These are phyloP conservation scores for Periplaneta americana DNA, from an alignment of 1,140 invertebrate species.

Conservation along the genomic window DNA sequence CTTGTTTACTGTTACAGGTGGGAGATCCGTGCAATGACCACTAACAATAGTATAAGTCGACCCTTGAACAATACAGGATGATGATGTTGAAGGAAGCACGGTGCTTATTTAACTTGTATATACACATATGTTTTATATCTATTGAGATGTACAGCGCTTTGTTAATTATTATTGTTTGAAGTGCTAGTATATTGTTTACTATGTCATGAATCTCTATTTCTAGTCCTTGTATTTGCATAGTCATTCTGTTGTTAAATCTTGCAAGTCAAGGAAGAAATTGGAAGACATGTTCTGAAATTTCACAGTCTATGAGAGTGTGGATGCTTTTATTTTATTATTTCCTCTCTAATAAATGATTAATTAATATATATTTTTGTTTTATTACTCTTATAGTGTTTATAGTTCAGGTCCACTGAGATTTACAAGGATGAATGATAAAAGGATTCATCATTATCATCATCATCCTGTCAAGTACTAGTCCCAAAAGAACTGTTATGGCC, in stretches of 20 bases:
- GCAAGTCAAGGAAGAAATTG: background rate
- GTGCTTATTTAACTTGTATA: no score
- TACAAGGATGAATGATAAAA: no score
- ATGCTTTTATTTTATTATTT: no score
- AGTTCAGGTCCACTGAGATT: no score
- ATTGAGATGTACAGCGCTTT: background rate
- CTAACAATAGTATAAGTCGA: constrained; percentile 31
- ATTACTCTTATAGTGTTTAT: no score
- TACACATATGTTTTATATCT: no score
- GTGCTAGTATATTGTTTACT: background rate
- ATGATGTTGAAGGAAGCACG: background rate
- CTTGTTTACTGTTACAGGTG: constrained; percentile 37
- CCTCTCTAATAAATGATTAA: no score
- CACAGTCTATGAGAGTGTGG: no score
- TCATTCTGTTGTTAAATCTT: background rate
- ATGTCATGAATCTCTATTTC: background rate
- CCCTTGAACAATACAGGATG: background rate
- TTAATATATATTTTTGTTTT: no score
- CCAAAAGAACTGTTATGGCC: no score
- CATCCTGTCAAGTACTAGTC: no score
- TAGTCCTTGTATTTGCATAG: background rate
- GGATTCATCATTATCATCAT: no score
- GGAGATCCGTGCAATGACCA: constrained; percentile 43
- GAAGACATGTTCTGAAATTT: background rate
- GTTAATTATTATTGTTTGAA: background rate